Evolutionary conservation across 2,113 vertebrate genomes (phyloP).

Genomic region (Rhombomys opimus): DNA sequence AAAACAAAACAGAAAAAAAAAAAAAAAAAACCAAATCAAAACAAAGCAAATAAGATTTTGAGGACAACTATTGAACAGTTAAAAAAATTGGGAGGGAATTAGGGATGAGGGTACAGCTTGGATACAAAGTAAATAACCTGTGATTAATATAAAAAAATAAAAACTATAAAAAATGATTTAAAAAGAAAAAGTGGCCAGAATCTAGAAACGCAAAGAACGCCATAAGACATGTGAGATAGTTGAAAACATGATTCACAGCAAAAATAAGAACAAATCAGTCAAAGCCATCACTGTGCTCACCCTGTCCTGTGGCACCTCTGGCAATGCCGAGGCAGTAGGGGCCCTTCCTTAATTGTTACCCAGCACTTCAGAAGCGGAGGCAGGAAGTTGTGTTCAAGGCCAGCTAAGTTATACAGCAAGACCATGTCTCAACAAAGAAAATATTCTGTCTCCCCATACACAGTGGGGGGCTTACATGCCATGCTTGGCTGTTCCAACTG

Average conservation of each 20-base stretch:
- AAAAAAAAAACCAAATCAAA: too few species aligned
- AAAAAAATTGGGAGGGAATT: too few species aligned
- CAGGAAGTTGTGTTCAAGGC: not conserved
- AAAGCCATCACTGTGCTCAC: not conserved
- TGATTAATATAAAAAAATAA: not conserved
- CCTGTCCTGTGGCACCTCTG: not conserved
- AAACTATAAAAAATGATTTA: too few species aligned
- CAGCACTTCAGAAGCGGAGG: not conserved
- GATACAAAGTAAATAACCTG: too few species aligned
- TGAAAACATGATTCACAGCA: not conserved
- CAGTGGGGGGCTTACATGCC: not conserved
- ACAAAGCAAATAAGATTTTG: too few species aligned
- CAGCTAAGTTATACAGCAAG: not conserved
- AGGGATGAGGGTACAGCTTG: too few species aligned
- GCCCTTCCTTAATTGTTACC: not conserved
- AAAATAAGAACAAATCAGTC: not conserved
- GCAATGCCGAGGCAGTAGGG: not conserved
- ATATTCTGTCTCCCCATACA: not conserved
- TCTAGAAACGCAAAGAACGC: not conserved
- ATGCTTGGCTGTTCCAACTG: not conserved
- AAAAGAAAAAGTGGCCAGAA: not conserved
- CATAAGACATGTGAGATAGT: not conserved
- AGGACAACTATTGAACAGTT: too few species aligned
- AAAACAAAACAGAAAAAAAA: too few species aligned
- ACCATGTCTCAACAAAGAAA: not conserved